A percentile compares a stretch with the other conserved stretches of the same genome.
Conservation (phyloP, 2,113 vertebrate species). For the Alligator mississippiensis region DNA sequence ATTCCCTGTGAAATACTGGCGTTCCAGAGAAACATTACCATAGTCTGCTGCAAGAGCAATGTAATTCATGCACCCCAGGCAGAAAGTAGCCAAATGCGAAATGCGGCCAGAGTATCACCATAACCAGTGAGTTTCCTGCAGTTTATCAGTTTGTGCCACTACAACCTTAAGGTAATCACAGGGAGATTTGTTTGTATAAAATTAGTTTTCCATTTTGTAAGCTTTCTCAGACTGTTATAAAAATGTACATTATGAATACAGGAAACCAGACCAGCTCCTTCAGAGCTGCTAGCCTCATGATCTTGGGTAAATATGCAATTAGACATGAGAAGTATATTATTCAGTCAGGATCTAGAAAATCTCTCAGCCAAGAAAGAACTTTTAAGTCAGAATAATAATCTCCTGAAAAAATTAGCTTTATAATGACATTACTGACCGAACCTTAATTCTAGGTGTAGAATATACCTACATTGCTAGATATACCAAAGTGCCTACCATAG, state of each 20-base stretch:
- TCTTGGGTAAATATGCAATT: constrained; percentile 69
- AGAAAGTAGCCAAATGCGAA: not conserved
- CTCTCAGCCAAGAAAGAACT: constrained; percentile 54
- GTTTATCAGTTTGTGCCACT: not conserved
- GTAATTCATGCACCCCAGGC: not conserved
- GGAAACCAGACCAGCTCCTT: constrained; percentile 26
- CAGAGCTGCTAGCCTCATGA: not conserved
- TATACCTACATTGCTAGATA: constrained; percentile 54
- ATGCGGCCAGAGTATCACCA: not conserved
- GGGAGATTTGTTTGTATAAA: not conserved
- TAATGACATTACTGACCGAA: constrained; percentile 50
- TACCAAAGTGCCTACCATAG: constrained; percentile 77
- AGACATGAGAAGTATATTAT: constrained; percentile 30
- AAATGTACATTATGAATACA: constrained; percentile 60
- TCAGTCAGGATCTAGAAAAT: constrained; percentile 46
- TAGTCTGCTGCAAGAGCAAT: not conserved
- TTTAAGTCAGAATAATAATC: constrained; percentile 18
- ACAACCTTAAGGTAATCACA: not conserved
- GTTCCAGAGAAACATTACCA: not conserved
- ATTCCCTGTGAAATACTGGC: not conserved
- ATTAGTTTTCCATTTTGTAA: constrained; percentile 14
- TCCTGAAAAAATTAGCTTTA: constrained; percentile 67
- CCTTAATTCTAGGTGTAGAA: constrained; percentile 53
- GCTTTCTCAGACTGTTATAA: constrained; percentile 65
- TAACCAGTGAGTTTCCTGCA: not conserved